These are phyloP conservation scores for Chymomyza caudatula DNA, from an alignment of 2,888 invertebrate species.

Conservation along the genomic window DNA sequence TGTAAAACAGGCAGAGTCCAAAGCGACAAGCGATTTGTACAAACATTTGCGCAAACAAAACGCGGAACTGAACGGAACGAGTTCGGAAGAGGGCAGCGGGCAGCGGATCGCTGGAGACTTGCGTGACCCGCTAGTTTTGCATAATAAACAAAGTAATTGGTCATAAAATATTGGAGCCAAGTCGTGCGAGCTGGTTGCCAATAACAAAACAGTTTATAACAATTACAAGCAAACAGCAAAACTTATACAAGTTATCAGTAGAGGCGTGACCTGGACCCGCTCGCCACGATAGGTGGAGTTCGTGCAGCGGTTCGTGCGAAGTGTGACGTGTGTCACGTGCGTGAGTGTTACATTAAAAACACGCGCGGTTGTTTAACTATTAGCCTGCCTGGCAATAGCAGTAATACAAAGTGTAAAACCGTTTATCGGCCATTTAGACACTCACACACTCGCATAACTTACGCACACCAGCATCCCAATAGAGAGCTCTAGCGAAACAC, in stretches of 20 bases:
- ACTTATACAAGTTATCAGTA: background rate
- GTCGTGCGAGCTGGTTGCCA: background rate
- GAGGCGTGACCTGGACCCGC: background rate
- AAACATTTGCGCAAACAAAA: conserved; percentile 66
- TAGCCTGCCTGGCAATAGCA: background rate
- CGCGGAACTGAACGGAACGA: conserved; percentile 16
- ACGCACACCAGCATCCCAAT: background rate
- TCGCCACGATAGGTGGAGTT: too few species aligned
- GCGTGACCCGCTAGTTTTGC: conserved; percentile 44
- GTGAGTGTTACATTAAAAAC: background rate
- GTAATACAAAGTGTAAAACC: background rate
- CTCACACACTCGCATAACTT: background rate
- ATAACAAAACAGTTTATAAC: conserved; percentile 51
- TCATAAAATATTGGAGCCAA: conserved; percentile 49
- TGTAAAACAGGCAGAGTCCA: background rate
- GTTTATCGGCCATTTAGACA: background rate
- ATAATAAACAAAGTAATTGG: conserved; percentile 71
- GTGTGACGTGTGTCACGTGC: background rate
- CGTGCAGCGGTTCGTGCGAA: background rate
- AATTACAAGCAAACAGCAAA: conserved; percentile 43
- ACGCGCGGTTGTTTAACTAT: background rate
- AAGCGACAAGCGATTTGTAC: conserved; percentile 64
- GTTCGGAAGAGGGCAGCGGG: background rate
- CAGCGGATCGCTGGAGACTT: background rate
- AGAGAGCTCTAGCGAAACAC: background rate